Percentiles rank a stretch among this genome's conserved stretches.
Conservation (phyloP, 2,113 vertebrate species). For the Diadophis punctatus region DNA sequence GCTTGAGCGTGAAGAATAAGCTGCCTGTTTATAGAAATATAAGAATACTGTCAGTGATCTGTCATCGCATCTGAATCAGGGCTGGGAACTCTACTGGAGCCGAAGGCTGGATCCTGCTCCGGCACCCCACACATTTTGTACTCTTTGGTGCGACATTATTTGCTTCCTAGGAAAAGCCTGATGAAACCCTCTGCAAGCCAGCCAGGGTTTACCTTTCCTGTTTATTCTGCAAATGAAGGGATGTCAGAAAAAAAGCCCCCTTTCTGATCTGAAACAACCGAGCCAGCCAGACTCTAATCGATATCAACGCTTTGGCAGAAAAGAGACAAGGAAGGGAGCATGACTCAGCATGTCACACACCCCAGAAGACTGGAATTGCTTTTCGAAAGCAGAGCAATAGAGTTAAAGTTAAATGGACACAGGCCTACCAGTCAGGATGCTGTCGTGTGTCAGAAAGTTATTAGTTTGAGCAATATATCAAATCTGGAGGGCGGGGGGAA, state of each 20-base stretch:
- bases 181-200: not conserved
- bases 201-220: not conserved
- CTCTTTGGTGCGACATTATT: not conserved
- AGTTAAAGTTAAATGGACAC: constrained; percentile 17
- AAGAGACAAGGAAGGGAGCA: constrained; percentile 4
- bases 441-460: not conserved
- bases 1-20: not conserved
- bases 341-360: constrained; percentile 26
- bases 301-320: not conserved
- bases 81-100: not conserved
- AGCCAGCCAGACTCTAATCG: not conserved
- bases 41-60: constrained; percentile 27
- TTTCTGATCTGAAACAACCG: constrained; percentile 18
- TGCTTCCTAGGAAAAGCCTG: not conserved
- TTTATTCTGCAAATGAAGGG: constrained; percentile 1
- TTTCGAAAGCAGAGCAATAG: not conserved
- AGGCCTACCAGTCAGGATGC: not conserved
- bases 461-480: constrained; percentile 4
- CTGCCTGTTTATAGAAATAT: constrained; percentile 8
- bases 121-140: not conserved
- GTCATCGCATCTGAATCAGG: constrained; percentile 4
- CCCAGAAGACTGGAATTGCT: not conserved
- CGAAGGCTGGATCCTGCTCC: not conserved
- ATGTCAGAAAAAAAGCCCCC: constrained; percentile 16
- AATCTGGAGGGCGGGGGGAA: not conserved